phyloP scores from a whole-genome alignment of 1,140 invertebrate genomes.

The Solenopsis fugax region DNA sequence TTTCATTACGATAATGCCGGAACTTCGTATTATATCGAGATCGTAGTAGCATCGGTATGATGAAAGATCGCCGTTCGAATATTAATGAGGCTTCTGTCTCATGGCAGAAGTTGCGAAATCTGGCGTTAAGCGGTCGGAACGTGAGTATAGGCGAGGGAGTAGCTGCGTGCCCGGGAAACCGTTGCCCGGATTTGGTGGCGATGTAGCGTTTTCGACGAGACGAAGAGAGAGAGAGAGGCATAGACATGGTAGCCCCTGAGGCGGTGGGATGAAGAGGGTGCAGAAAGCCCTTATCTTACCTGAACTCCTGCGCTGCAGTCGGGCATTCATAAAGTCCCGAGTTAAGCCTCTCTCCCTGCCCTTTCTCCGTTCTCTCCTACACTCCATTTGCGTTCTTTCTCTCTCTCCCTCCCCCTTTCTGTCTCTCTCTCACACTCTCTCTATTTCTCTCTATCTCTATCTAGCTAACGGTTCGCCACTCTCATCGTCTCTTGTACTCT shows the following conservation, averaged over 20 bases:
- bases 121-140: slow-evolving; percentile 68
- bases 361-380: slow-evolving; percentile 4
- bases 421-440: not conserved
- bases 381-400: slow-evolving; percentile 21
- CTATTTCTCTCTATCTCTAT: slow-evolving; percentile 3
- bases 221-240: slow-evolving; percentile 13
- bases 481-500: slow-evolving; percentile 29
- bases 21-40: slow-evolving; percentile 41
- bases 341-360: slow-evolving; percentile 75
- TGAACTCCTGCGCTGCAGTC: slow-evolving; percentile 73
- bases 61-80: slow-evolving; percentile 68
- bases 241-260: slow-evolving; percentile 50
- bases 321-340: slow-evolving; percentile 78
- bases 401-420: not conserved
- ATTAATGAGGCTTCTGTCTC: slow-evolving; percentile 68
- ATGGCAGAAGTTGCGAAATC: slow-evolving; percentile 72
- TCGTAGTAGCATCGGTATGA: slow-evolving; percentile 33
- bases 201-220: slow-evolving; percentile 68
- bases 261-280: slow-evolving; percentile 52
- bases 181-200: slow-evolving; percentile 75
- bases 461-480: slow-evolving; percentile 17
- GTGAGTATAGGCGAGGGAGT: slow-evolving; percentile 55
- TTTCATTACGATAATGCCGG: slow-evolving; percentile 27
- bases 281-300: slow-evolving; percentile 78
- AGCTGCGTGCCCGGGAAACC: slow-evolving; percentile 77